A percentile compares a stretch with the other conserved stretches of the same genome.
phyloP scores from a whole-genome alignment of 2,113 vertebrate species.

The Tricholaema leucomelas region DNA sequence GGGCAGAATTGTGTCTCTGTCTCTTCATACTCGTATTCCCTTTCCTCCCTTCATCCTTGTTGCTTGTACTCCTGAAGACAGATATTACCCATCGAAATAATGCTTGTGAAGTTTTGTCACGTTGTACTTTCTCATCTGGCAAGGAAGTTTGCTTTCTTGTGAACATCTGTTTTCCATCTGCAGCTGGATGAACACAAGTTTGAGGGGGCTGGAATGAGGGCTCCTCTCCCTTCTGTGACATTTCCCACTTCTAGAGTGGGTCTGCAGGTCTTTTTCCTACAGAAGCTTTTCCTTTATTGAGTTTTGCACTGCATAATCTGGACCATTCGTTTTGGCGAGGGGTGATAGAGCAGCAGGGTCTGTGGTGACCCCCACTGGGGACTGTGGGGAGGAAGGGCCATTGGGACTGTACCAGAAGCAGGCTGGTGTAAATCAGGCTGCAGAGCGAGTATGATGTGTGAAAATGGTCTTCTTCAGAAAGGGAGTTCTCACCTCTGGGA shows the following conservation, averaged over 20 bases:
- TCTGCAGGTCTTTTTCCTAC: background rate
- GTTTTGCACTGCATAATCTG: background rate
- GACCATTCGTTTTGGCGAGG: accelerated
- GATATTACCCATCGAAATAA: background rate
- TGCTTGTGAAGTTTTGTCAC: background rate
- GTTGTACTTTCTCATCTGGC: background rate
- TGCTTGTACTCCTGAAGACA: background rate
- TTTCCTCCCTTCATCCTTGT: background rate
- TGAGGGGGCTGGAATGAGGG: background rate
- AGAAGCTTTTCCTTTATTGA: background rate
- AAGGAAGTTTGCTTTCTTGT: background rate
- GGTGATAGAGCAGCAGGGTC: background rate
- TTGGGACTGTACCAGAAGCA: background rate
- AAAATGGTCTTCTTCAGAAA: background rate
- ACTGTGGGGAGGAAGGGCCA: accelerated
- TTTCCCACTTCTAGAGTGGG: background rate
- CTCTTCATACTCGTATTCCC: accelerated
- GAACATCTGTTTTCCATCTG: background rate
- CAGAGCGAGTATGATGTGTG: accelerated
- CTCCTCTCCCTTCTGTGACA: background rate
- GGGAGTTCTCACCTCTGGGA: background rate
- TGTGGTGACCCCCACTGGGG: accelerated
- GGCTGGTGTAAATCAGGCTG: background rate
- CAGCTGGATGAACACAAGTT: background rate
- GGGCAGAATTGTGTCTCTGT: background rate